These are phyloP conservation scores for Zaprionus davidi DNA, from an alignment of 1,140 invertebrate species.

Conservation along the genomic window DNA sequence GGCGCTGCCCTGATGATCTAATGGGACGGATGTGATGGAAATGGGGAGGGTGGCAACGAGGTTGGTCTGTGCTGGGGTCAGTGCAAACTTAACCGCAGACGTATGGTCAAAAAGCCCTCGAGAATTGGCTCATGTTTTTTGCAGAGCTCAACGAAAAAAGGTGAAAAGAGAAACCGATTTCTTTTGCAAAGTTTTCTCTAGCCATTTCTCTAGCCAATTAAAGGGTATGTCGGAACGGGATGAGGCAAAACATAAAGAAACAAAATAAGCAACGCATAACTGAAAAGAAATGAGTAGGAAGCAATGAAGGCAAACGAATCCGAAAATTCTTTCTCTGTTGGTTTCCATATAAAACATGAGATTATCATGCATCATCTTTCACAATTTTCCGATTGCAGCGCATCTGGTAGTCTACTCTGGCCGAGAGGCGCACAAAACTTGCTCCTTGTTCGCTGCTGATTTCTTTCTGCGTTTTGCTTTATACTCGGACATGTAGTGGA, in stretches of 20 bases:
- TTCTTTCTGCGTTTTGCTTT: constrained; percentile 78
- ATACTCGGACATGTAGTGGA: constrained; percentile 45
- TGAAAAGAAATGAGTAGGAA: neutral
- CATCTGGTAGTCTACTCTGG: constrained; percentile 5
- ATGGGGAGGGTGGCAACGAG: neutral
- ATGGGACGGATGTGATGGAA: constrained; percentile 44
- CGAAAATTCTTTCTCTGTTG: neutral
- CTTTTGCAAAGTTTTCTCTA: constrained; percentile 11
- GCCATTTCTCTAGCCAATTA: neutral
- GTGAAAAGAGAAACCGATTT: constrained; percentile 37
- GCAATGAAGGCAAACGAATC: neutral
- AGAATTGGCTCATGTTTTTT: constrained; percentile 78
- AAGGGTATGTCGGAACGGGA: constrained; percentile 20
- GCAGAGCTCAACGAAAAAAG: constrained; percentile 7
- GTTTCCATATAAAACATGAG: neutral
- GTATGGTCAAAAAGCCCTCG: constrained; percentile 75
- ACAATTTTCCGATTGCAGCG: neutral
- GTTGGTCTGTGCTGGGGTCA: constrained; percentile 3
- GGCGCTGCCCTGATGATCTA: constrained; percentile 36
- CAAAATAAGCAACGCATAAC: neutral
- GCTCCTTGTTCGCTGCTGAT: constrained; percentile 49
- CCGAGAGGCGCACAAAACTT: constrained; percentile 26
- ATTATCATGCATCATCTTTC: neutral
- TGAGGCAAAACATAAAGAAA: neutral
- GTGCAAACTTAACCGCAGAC: constrained; percentile 75